phyloP scores from a whole-genome alignment of 2,797 vertebrate genomes.

The Tenualosa ilisha region DNA sequence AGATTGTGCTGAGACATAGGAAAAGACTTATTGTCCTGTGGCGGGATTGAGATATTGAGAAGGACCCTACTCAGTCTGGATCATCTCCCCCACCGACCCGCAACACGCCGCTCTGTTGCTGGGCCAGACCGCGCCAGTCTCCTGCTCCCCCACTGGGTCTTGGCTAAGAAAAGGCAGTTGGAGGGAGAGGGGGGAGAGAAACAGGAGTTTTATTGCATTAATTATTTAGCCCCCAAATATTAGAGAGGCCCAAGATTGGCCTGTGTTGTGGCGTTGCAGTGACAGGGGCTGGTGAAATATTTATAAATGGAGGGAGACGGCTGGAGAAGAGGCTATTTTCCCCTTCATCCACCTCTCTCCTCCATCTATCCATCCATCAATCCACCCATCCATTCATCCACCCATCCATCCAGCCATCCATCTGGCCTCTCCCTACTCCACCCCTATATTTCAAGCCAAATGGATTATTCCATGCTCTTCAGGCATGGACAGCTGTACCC shows the following conservation, averaged over 20 bases:
- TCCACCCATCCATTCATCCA: not conserved
- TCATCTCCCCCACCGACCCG: too few species aligned
- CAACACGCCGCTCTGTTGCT: not conserved
- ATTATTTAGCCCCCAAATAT: constrained; percentile 52
- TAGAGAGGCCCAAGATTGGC: constrained; percentile 41
- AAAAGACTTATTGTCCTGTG: not conserved
- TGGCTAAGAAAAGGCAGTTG: constrained; percentile 30
- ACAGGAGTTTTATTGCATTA: constrained; percentile 46
- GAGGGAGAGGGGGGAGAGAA: constrained; percentile 36
- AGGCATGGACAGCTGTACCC: not conserved
- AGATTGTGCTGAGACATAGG: not conserved
- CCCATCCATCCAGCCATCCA: not conserved
- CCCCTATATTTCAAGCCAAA: not conserved
- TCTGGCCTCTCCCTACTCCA: not conserved
- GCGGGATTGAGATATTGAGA: not conserved
- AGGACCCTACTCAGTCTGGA: not conserved
- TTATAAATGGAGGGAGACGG: constrained; percentile 40
- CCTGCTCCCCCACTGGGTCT: not conserved
- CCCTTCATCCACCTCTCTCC: constrained; percentile 18
- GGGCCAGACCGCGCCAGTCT: not conserved
- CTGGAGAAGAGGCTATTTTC: constrained; percentile 31
- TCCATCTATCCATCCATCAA: not conserved
- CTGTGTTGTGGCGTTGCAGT: constrained; percentile 36
- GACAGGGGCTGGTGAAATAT: constrained; percentile 47
- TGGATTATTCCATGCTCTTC: not conserved